Percentiles rank a stretch among this genome's conserved stretches.
These are phyloP conservation scores for Pontoporia blainvillei DNA, from an alignment of 2,113 vertebrate species.

Conservation along the genomic window DNA sequence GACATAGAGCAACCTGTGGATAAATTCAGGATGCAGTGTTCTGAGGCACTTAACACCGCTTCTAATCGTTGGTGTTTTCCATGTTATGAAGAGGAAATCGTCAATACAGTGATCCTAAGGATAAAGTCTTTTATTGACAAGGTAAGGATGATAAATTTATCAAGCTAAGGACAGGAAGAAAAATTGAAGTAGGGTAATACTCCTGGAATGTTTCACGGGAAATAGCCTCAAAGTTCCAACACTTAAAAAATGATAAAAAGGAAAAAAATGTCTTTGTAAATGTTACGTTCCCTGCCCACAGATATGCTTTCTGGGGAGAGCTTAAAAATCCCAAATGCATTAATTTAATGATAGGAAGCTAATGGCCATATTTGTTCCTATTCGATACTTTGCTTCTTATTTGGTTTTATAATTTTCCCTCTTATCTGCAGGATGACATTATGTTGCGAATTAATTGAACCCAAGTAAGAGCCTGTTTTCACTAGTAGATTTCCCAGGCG, in stretches of 20 bases:
- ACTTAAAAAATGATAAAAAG: not conserved
- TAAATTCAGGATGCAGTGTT: not conserved
- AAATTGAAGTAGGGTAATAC: not conserved
- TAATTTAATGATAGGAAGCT: not conserved
- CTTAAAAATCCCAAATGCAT: not conserved
- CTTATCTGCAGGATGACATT: not conserved
- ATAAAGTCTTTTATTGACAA: not conserved
- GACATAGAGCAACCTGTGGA: too few species aligned
- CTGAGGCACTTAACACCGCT: accelerated
- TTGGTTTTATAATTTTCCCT: not conserved
- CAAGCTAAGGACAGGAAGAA: not conserved
- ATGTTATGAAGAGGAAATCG: not conserved
- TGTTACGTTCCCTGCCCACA: not conserved
- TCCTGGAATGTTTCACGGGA: not conserved
- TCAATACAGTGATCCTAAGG: not conserved
- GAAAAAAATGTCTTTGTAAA: not conserved
- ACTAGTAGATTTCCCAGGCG: not conserved
- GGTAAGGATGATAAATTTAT: not conserved
- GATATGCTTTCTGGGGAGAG: not conserved
- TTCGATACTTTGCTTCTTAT: not conserved
- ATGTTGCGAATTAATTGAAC: not conserved
- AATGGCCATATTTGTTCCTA: not conserved
- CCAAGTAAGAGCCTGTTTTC: not conserved
- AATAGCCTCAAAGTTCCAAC: not conserved
- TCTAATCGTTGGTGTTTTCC: not conserved